Evolutionary conservation across 2,797 vertebrate species (phyloP).

Genomic region (Pachyuromys duprasi): DNA sequence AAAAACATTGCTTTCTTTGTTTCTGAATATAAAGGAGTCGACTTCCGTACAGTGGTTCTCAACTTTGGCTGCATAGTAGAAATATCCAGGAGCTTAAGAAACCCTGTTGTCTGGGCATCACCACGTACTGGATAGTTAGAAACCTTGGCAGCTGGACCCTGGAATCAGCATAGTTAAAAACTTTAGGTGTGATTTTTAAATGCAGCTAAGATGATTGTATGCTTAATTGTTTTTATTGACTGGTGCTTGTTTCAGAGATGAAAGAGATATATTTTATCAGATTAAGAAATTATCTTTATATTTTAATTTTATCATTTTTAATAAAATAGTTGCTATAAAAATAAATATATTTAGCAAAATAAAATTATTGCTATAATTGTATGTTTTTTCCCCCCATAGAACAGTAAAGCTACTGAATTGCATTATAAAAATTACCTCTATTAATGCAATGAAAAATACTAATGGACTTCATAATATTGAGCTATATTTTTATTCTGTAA

Average conservation of each 20-base stretch:
- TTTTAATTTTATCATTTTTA: conserved; percentile 45
- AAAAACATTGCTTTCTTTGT: neutral
- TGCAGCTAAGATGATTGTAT: neutral
- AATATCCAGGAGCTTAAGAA: neutral
- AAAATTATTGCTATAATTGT: conserved; percentile 20
- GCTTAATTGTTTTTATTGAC: neutral
- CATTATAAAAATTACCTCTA: neutral
- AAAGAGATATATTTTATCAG: neutral
- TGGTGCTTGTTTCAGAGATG: neutral
- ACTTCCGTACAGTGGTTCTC: neutral
- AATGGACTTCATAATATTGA: conserved; percentile 17
- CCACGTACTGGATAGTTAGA: neutral
- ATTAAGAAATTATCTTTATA: conserved; percentile 17
- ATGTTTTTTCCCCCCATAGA: neutral
- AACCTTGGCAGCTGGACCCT: neutral
- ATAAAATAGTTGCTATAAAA: neutral
- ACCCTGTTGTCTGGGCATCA: neutral
- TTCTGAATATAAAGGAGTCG: conserved; percentile 24
- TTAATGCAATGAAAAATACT: neutral
- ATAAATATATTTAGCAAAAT: too few relatives aligned
- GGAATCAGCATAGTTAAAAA: neutral
- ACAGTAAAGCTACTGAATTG: neutral
- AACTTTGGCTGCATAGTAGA: neutral
- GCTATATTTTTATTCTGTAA: conserved; percentile 15
- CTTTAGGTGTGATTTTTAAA: neutral